A percentile compares a stretch with the other conserved stretches of the same genome.
These are phyloP conservation scores for Melanotaenia maccullochi DNA, from an alignment of 2,797 vertebrate genomes.

Conservation along the genomic window DNA sequence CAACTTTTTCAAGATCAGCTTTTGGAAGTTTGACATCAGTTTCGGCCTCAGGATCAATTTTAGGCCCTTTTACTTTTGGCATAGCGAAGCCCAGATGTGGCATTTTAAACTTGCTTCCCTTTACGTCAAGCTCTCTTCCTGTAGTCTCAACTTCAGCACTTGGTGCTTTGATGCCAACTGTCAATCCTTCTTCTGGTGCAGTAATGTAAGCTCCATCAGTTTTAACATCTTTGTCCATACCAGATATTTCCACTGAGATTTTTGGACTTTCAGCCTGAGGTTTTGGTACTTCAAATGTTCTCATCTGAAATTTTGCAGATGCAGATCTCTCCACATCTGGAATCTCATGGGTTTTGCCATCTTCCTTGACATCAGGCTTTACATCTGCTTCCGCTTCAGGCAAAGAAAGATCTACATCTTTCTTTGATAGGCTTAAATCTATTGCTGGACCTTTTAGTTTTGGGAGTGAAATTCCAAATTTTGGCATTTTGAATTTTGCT, in stretches of 20 bases:
- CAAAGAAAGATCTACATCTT: constrained; percentile 50
- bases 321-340: constrained; percentile 40
- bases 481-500: constrained; percentile 59
- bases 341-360: constrained; percentile 28
- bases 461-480: constrained; percentile 56
- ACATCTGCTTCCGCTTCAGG: constrained; percentile 40
- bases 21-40: constrained; percentile 20
- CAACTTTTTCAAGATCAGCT: constrained; percentile 8
- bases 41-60: constrained; percentile 33
- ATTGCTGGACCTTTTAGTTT: constrained; percentile 59
- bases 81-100: constrained; percentile 57
- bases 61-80: constrained; percentile 64
- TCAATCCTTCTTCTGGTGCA: neutral
- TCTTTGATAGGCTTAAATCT: constrained; percentile 32
- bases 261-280: neutral
- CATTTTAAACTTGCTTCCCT: constrained; percentile 56
- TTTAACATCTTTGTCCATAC: neutral
- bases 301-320: constrained; percentile 66
- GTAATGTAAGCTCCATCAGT: neutral
- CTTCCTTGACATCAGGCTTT: constrained; percentile 9
- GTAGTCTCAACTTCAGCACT: constrained; percentile 23
- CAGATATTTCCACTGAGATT: neutral
- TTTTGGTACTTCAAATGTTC: constrained; percentile 23
- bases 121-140: constrained; percentile 40
- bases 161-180: neutral